Evolutionary conservation across 2,113 vertebrate genomes (phyloP).

Genomic region (Misgurnus anguillicaudatus): DNA sequence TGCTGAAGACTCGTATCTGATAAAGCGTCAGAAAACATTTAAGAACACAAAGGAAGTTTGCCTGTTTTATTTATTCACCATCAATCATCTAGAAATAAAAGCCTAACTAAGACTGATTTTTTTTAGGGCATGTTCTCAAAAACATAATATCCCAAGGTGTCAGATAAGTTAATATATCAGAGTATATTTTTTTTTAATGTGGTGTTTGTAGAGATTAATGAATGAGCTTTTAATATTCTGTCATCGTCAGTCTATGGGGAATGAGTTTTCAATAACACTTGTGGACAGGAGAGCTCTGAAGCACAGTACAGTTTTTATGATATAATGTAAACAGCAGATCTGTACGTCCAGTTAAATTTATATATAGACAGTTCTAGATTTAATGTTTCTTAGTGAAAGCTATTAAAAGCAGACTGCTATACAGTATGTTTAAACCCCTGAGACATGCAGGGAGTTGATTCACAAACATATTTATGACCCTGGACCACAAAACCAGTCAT

Average conservation of each 20-base stretch:
- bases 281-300: slow-evolving; percentile 15
- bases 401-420: too few relatives aligned
- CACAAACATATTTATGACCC: too few relatives aligned
- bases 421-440: too few relatives aligned
- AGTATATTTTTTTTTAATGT: not conserved
- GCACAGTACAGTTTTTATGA: slow-evolving; percentile 25
- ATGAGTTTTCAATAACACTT: slow-evolving; percentile 32
- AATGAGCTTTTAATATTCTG: slow-evolving; percentile 40
- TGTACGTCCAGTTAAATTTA: slow-evolving; percentile 8
- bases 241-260: slow-evolving; percentile 31
- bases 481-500: too few relatives aligned
- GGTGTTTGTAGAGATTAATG: slow-evolving; percentile 37
- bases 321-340: slow-evolving; percentile 48
- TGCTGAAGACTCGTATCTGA: slow-evolving; percentile 40
- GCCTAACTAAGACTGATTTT: slow-evolving; percentile 3
- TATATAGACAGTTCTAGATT: slow-evolving; percentile 19
- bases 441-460: too few relatives aligned
- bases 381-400: too few relatives aligned
- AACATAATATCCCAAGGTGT: slow-evolving; percentile 15
- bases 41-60: slow-evolving; percentile 20
- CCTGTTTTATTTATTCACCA: not conserved
- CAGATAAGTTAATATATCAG: not conserved
- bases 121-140: not conserved
- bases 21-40: slow-evolving; percentile 20
- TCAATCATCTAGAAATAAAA: not conserved